Percentiles rank a stretch among this genome's conserved stretches.
These are phyloP conservation scores for Myxocyprinus asiaticus DNA, from an alignment of 2,113 vertebrate genomes.

Conservation along the genomic window DNA sequence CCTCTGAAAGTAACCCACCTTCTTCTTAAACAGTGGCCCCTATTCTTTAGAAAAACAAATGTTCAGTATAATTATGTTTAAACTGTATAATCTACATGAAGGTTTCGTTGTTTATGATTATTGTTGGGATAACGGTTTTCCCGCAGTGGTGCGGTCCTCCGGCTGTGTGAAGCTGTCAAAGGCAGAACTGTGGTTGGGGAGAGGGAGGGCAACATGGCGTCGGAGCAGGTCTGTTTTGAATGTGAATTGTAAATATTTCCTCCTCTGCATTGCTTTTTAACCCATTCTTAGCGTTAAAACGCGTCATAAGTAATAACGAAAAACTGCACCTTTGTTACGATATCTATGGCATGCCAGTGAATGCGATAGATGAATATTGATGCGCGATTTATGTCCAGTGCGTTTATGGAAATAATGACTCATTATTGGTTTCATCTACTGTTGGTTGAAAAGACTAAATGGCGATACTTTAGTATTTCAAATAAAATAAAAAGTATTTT, in stretches of 20 bases:
- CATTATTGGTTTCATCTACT: not conserved
- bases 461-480: not conserved
- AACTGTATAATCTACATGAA: not conserved
- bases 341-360: not conserved
- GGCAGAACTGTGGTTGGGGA: slow-evolving; percentile 34
- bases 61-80: not conserved
- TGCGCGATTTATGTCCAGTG: slow-evolving; percentile 9
- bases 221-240: slow-evolving; percentile 78
- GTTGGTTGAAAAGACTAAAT: not conserved
- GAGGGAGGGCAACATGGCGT: slow-evolving; percentile 80
- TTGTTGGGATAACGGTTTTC: not conserved
- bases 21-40: not conserved
- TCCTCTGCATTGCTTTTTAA: not conserved
- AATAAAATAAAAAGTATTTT: not conserved
- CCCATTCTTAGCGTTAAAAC: not conserved
- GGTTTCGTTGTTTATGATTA: not conserved
- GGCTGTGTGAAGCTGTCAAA: slow-evolving; percentile 53
- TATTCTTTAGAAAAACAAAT: not conserved
- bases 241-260: slow-evolving; percentile 47
- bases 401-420: slow-evolving; percentile 46
- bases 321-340: not conserved
- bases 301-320: not conserved
- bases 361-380: not conserved
- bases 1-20: no score
- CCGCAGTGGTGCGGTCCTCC: slow-evolving; percentile 58